Evolutionary conservation across 2,888 invertebrate species (phyloP), one percentile per base, ranked within the genome.

Genomic region (Ethmia dodecea): DNA sequence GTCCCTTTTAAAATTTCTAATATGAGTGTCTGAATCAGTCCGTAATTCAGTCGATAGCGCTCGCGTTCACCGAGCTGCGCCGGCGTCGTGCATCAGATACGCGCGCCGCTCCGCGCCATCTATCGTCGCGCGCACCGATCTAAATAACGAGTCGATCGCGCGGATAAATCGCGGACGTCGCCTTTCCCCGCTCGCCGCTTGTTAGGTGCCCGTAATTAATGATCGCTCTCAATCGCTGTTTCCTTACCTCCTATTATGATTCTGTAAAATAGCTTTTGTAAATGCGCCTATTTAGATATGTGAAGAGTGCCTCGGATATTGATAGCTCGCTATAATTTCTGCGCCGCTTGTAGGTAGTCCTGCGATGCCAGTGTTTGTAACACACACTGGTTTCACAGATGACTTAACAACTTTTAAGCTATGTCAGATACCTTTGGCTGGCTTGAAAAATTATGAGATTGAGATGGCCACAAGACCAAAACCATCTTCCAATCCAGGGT

Each of bases 181-280:
- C 63, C 65, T 65, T 66, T 66, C 64, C 62, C 71, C 61, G 61
- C 61, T 60, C 57, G 54, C 57, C 60, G 75, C 75, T 74, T 71
- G 79, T 76, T 79, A 77, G 61, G 55, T 56, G 61, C 68, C 42
- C 56, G 64, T 78, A 78, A 79, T 83, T 81, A 81, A 83, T 77
- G 76, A 62, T 54, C 51, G 60, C 57, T 60, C 65, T 69, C 67
- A 55, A 67, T 67, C 64, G 51, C 42, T 46, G 60, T 57, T 64
- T 60, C 65, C 63, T 60, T 43, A 60, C 59, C 63, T 32, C 37
- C 39, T 44, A 37, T 47, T 45, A 45, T 45, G 47, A 45, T 39
- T 41, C 38, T 28, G 31, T 33, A 26, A 29, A 41, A 53, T 47
- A 39, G 52, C 47, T 42, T 45, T 47, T 46, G 52, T 52, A 47